Evolutionary conservation across 1,140 invertebrate species (phyloP).

Genomic region (Gerris buenoi): DNA sequence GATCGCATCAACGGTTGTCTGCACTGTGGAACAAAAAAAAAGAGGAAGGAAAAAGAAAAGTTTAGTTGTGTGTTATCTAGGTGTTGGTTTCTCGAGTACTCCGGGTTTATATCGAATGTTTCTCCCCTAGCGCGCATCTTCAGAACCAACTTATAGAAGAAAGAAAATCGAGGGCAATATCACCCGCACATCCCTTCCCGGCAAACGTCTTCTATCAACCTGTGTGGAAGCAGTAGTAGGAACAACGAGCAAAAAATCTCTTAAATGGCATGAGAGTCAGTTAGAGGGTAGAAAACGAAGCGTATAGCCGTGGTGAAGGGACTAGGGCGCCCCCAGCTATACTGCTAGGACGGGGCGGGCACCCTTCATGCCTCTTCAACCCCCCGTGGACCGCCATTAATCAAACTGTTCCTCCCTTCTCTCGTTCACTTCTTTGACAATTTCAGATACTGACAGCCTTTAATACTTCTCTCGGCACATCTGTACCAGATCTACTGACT

Average conservation of each 20-base stretch:
- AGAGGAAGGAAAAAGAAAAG: no score
- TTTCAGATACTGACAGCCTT: not conserved
- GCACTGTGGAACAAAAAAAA: no score
- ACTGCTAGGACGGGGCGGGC: not conserved
- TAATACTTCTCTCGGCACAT: not conserved
- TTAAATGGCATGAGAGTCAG: not conserved
- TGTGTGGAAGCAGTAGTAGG: no score
- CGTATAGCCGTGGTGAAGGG: no score
- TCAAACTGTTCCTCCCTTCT: not conserved
- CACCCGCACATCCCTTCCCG: not conserved
- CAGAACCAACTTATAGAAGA: not conserved
- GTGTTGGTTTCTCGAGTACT: no score
- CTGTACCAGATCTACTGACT: not conserved
- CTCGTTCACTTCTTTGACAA: not conserved
- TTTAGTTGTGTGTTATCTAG: no score
- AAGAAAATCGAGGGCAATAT: not conserved
- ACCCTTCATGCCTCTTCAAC: not conserved
- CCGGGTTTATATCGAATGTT: no score
- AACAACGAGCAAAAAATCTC: not conserved
- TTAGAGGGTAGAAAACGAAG: no score
- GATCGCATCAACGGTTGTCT: no score
- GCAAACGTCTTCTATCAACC: not conserved
- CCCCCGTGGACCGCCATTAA: not conserved
- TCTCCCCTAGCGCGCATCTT: no score
- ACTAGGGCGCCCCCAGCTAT: no score